Base-by-base conservation (phyloP, 1,140 invertebrate genomes). In the Hylaeus volcanicus region DNA sequence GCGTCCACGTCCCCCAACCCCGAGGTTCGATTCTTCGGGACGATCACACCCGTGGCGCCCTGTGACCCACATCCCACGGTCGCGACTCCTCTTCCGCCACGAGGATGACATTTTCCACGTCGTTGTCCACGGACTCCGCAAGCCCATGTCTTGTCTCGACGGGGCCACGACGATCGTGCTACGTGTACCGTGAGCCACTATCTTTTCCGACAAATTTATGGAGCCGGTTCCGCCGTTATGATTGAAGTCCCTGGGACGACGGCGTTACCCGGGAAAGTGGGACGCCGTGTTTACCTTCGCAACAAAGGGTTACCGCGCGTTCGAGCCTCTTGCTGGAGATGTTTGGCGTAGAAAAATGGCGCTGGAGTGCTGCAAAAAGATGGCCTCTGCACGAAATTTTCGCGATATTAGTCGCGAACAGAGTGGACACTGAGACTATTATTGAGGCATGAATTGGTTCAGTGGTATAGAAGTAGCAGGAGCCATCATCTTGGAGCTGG, bases 1-100 rank as follows among this genome's bases (percentile, higher is more conserved):
- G 56, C 41, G 41, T 65, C 45, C 60, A 56, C 63, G 53, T 51
- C 61, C 75, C 45, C 75, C 45, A 41, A 43, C n/a, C 66, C 51
- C 41, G 53, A 68, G 68, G 26, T 26, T 26, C 26, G 64, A 48
- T 69, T 75, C 72, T 73, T 82, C 72, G 81, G 70, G 58, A 74
- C 75, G 84, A 89, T 91, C 90, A 88, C 88, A 88, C 88, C 89
- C 74, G 14, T n/a, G 15, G 39, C 85, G 85, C 80, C 79, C 76
- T 74, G 79, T 74, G 91, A 91, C 90, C 90, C 82, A 90, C 88
- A 92, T 91, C 91, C 91, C 91, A 91, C 90, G 90, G 55, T 86
- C 64, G 75, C 71, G 75, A 55, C 84, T 84, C 85, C 86, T 91
- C 90, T 90, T 89, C 85, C 85, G 85, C 86, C 87, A 86, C 74